Evolutionary conservation across 2,113 vertebrate genomes (phyloP), one percentile per base, ranked within the genome.

Genomic region (Trogon melanurus): DNA sequence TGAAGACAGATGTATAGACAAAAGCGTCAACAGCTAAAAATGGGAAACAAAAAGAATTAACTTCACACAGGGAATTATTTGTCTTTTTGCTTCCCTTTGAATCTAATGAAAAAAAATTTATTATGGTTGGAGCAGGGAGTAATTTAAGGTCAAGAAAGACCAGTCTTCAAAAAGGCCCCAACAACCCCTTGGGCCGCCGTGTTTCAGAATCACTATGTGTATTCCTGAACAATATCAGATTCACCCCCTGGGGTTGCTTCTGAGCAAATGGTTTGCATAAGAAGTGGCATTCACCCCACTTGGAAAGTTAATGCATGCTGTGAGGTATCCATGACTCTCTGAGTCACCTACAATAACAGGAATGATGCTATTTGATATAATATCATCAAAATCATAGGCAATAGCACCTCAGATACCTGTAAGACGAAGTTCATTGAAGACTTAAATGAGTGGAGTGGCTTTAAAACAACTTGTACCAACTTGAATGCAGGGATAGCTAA

Each of bases 251-350:
- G 19, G 15, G 0, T 30, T 79, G 22, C n/a, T 70, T 69, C 36
- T 30, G 78, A 56, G 12, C n/a, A 16, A 7, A 23, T 18, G 30
- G 27, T 67, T 91, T 23, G 11, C 9, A 7, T 69, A 18, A 61
- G 54, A 56, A 67, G 34, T 48, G 3, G 10, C 7, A 57, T 38
- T 21, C 10, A 25, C 20, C 38, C 23, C 3, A 13, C 45, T 7
- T 67, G 29, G 29, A 54, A 73, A 56, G 47, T 11, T 41, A 48
- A 41, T 0, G 0, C 8, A 2, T 8, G 13, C 14, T 44, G 15
- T 65, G 53, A 47, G 50, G 4, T 61, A 41, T 13, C 54, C 13
- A 4, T 38, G 21, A 36, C n/a, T 66, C 4, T 38, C 38, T 67
- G 58, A 66, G 36, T 23, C 10, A 17, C 54, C 56, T 47, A 5